These are phyloP conservation scores for Drosophila affinis DNA, from an alignment of 2,888 invertebrate genomes.

Conservation along the genomic window DNA sequence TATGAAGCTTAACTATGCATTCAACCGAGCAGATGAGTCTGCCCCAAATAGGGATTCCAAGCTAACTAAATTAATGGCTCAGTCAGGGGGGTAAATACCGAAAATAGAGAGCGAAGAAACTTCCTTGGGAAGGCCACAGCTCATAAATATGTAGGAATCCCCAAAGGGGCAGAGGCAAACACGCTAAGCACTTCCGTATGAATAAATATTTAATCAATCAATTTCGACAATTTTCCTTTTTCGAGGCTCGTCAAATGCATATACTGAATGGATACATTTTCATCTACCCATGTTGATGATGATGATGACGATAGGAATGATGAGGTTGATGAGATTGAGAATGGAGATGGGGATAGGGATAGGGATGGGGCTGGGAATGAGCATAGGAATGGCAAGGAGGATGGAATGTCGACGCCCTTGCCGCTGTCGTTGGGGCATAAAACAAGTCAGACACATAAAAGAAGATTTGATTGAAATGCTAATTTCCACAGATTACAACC, in stretches of 20 bases:
- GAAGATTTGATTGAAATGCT: constrained; percentile 79
- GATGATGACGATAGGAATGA: constrained; percentile 8
- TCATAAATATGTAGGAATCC: constrained; percentile 40
- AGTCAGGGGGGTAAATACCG: constrained; percentile 19
- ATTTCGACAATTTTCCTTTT: constrained; percentile 52
- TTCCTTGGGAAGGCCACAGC: constrained; percentile 17
- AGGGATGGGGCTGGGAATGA: not conserved
- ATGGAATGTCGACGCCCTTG: constrained; percentile 25
- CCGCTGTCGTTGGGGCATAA: constrained; percentile 55
- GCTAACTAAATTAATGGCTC: constrained; percentile 45
- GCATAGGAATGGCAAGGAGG: constrained; percentile 9
- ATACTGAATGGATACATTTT: constrained; percentile 54
- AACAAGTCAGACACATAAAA: constrained; percentile 76
- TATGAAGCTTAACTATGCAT: constrained; percentile 1
- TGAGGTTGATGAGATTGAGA: constrained; percentile 5
- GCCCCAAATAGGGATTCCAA: constrained; percentile 25
- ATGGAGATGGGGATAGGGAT: not conserved
- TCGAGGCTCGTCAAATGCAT: constrained; percentile 38
- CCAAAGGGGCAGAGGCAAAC: constrained; percentile 35
- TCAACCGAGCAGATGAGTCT: constrained; percentile 5
- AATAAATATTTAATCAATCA: constrained; percentile 50
- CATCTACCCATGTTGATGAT: constrained; percentile 42
- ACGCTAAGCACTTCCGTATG: constrained; percentile 62
- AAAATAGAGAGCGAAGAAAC: constrained; percentile 22
- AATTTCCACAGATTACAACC: constrained; percentile 52